Base-by-base conservation (phyloP, 2,113 vertebrate species). In the Scophthalmus maximus region DNA sequence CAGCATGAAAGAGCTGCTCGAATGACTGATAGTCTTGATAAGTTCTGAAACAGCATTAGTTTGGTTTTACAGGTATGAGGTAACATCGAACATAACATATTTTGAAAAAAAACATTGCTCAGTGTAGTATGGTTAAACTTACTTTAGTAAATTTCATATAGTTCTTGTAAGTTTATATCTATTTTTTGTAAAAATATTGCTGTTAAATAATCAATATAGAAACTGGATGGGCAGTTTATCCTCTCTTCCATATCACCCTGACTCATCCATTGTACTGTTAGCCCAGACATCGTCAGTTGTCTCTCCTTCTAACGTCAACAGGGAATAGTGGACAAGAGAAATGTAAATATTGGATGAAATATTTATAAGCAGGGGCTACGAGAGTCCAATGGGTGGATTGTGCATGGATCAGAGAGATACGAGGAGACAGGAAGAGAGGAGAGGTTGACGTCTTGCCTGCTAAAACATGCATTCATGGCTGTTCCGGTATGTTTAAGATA, bases 281-380 rank as follows among this genome's bases (percentile, higher is more conserved):
- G 29, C 51, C 32, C 6, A 1, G 22, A 50, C 5, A 44, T 46
- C 29, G 0, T 20, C 70, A 51, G 30, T 29, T 53, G 27, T 53
- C 59, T 78, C 55, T 62, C 32, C 22, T 62, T 71, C 46, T 26
- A 26, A 67, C 32, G 50, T 58, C 59, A 58, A 14, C n/a, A n/a
- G 51, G 59, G 63, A 72, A 68, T 15, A 6, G n/a, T 8, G 53
- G 71, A 64, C 34, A 14, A 64, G 56, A n/a, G 23, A 15, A 76
- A 83, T 68, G 77, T 78, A 78, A 82, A 85, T 79, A 79, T 81
- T 61, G 75, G 60, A 75, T 88, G 69, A 76, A 76, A 83, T 79
- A 82, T 82, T 75, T 68, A 83, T 76, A 50, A 76, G 49, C 57
- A 7, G 53, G 44, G 78, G 50, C 40, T 7, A 8, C 14, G 49